phyloP scores from a whole-genome alignment of 2,888 invertebrate species.

The Leptothorax acervorum region DNA sequence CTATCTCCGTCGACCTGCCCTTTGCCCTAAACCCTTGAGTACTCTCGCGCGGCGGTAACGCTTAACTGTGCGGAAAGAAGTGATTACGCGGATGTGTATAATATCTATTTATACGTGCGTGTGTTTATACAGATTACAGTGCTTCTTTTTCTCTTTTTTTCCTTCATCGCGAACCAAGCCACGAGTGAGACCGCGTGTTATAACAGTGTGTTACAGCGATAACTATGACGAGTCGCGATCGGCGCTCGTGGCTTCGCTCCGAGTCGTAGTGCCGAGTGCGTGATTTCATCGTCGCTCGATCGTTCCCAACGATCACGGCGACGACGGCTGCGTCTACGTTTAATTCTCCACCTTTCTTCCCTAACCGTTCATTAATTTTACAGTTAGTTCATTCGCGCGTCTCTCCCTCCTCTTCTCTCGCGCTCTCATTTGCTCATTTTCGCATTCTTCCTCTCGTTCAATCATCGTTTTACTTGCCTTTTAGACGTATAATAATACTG shows the following conservation, averaged over 20 bases:
- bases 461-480: constrained; percentile 44
- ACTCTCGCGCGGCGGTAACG: constrained; percentile 62
- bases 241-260: constrained; percentile 33
- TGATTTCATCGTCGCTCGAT: constrained; percentile 13
- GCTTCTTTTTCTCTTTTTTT: background rate
- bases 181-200: constrained; percentile 56
- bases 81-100: constrained; percentile 55
- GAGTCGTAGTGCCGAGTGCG: background rate
- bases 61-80: constrained; percentile 76
- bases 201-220: constrained; percentile 8
- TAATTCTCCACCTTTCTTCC: background rate
- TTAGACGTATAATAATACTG: constrained; percentile 81
- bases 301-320: constrained; percentile 1
- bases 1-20: background rate
- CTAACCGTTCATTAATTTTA: constrained; percentile 29
- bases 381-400: constrained; percentile 18
- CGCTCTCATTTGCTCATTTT: constrained; percentile 14
- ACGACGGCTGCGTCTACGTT: constrained; percentile 1
- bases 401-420: constrained; percentile 18
- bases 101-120: constrained; percentile 60
- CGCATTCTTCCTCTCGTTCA: constrained; percentile 7
- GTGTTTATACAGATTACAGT: constrained; percentile 49
- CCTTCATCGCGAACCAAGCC: constrained; percentile 47
- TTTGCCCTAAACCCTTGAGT: constrained; percentile 26
- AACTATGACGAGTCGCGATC: constrained; percentile 6